Evolutionary conservation across 1,140 invertebrate species (phyloP).

Genomic region (Cydia fagiglandana): DNA sequence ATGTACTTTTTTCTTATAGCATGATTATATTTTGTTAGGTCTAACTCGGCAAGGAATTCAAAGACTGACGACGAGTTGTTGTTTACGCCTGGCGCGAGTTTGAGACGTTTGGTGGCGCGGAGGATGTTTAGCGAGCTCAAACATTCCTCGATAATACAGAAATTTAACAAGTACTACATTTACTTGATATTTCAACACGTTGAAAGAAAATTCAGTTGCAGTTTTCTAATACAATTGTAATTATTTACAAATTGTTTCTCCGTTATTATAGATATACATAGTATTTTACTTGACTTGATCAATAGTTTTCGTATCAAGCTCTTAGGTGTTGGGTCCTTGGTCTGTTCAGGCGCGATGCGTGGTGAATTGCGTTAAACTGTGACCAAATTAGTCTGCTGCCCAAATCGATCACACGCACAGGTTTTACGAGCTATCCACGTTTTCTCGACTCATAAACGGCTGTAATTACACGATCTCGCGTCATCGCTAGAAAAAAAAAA

Average conservation of each 20-base stretch:
- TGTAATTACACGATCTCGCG: conserved; percentile 22
- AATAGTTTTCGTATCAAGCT: not conserved
- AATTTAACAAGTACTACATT: not conserved
- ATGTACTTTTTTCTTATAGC: no score
- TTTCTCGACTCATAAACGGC: conserved; percentile 15
- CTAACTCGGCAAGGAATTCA: not conserved
- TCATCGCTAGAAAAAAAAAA: not conserved
- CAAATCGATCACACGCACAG: conserved; percentile 54
- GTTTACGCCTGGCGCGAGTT: not conserved
- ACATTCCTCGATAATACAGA: not conserved
- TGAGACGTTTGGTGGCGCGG: not conserved
- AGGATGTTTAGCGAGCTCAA: conserved; percentile 14
- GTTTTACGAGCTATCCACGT: conserved; percentile 37
- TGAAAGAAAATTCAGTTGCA: not conserved
- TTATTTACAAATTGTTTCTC: not conserved
- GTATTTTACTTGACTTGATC: not conserved
- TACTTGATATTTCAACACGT: no score
- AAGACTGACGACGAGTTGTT: not conserved
- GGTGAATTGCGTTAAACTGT: conserved; percentile 65
- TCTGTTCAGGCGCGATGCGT: conserved; percentile 42
- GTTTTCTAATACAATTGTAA: not conserved
- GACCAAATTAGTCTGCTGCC: conserved; percentile 62
- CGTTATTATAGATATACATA: not conserved
- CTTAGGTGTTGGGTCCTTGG: not conserved
- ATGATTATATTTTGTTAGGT: no score